Evolutionary conservation across 2,888 invertebrate species (phyloP).

Genomic region (Drosophila infuscata): DNA sequence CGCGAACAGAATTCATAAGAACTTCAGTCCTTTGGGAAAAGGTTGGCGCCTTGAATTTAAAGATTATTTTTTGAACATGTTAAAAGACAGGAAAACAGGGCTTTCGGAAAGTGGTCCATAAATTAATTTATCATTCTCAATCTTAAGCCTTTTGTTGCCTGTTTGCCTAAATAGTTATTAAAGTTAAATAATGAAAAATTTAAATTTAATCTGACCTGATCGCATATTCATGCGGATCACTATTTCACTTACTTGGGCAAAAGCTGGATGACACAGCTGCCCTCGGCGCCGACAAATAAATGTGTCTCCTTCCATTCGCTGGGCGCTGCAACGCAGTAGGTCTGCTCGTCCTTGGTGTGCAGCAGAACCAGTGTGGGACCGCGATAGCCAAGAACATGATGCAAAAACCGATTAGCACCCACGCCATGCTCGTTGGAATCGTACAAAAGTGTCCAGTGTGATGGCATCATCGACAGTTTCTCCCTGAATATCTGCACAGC

Average conservation of each 20-base stretch:
- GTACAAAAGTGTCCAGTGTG: conserved; percentile 94
- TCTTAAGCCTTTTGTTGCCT: background rate
- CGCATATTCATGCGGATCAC: background rate
- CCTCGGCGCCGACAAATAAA: conserved; percentile 93
- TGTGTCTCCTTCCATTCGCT: conserved; percentile 95
- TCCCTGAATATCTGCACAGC: conserved; percentile 87
- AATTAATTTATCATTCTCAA: background rate
- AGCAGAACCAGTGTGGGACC: conserved; percentile 89
- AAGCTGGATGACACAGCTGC: conserved; percentile 91
- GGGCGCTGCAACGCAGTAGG: conserved; percentile 91
- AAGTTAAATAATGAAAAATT: background rate
- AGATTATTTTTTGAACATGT: background rate
- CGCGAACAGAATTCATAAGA: background rate
- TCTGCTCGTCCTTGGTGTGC: conserved; percentile 87
- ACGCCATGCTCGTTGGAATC: conserved; percentile 93
- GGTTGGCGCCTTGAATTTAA: no score
- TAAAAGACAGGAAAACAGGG: background rate
- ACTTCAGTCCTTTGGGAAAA: background rate
- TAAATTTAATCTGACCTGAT: background rate
- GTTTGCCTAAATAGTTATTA: background rate
- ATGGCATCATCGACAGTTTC: conserved; percentile 89
- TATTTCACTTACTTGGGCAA: conserved; percentile 87
- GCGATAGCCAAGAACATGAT: conserved; percentile 90
- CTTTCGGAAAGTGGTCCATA: background rate
- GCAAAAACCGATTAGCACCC: conserved; percentile 94